Base-by-base conservation (phyloP, 2,888 invertebrate species). In the Rhaphigaster nebulosa region DNA sequence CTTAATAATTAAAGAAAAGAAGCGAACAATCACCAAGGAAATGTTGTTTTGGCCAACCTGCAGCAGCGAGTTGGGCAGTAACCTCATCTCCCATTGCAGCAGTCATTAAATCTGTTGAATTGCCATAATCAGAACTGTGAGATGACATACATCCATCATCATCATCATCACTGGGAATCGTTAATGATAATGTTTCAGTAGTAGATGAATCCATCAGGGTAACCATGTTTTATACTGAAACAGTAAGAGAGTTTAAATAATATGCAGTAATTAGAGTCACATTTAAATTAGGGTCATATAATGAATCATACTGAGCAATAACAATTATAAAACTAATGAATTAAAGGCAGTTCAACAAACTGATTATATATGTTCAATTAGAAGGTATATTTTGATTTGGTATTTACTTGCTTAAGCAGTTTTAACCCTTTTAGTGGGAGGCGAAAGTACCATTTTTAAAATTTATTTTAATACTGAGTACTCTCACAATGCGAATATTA, bases 21-120 rank as follows among this genome's bases (percentile, higher is more conserved):
- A 90, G 89, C 76, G 89, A 50, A 80, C 94, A 91, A 90, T 94
- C 94, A 94, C 94, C 94, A 94, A 94, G 93, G 84, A 84, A 84
- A 93, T 94, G 93, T 94, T 94, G 94, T 94, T 94, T 93, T 94
- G 94, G 94, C 94, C 94, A 94, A 97, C 98, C 99, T 94, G 99
- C 98, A 93, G 98, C 98, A 90, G 98, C 98, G 93, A 99, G 95
- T 94, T 99, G 99, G 94, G 98, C 98, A 92, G 98, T 98, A 93
- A 99, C 98, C 93, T 99, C 98, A 94, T 99, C 98, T 92, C 97
- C 96, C 96, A 97, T 97, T 89, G 97, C 96, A 91, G 96, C 96
- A 92, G 97, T 96, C 94, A 98, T 96, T 92, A 98, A 95, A 93
- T 98, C 98, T 4, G 96, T 95, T 90, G 96, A 96, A 93, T 98